Evolutionary conservation across 2,888 invertebrate species (phyloP).

Genomic region (Julus scanicus): DNA sequence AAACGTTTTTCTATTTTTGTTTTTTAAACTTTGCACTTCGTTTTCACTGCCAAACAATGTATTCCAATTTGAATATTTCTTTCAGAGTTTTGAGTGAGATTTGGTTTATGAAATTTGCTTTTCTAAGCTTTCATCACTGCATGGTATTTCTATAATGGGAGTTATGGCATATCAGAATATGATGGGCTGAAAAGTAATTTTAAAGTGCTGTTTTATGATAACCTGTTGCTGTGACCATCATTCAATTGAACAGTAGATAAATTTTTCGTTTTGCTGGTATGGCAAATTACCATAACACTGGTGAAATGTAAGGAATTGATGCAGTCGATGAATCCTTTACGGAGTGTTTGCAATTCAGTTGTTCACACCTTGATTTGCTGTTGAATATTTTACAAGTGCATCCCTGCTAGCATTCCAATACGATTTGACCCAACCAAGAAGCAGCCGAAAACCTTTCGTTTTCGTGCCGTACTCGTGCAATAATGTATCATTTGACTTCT

Average conservation of each 20-base stretch:
- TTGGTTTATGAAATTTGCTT: not conserved
- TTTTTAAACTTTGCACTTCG: not conserved
- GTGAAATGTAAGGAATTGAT: not conserved
- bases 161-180: not conserved
- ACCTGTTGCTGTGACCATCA: not conserved
- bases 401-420: constrained; percentile 31
- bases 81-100: not conserved
- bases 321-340: not conserved
- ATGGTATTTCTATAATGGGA: not conserved
- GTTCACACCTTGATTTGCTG: not conserved
- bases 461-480: constrained; percentile 14
- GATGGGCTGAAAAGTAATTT: not conserved
- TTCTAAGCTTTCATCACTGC: not conserved
- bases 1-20: not conserved
- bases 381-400: not conserved
- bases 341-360: not conserved
- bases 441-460: constrained; percentile 34
- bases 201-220: not conserved
- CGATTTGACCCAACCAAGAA: constrained; percentile 45
- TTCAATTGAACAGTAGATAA: too few species aligned
- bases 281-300: not conserved
- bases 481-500: constrained; percentile 15
- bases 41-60: constrained; percentile 11
- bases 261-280: too few species aligned
- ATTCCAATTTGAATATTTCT: constrained; percentile 6